phyloP scores from a whole-genome alignment of 2,888 invertebrate species.

The Lysandra bellargus region DNA sequence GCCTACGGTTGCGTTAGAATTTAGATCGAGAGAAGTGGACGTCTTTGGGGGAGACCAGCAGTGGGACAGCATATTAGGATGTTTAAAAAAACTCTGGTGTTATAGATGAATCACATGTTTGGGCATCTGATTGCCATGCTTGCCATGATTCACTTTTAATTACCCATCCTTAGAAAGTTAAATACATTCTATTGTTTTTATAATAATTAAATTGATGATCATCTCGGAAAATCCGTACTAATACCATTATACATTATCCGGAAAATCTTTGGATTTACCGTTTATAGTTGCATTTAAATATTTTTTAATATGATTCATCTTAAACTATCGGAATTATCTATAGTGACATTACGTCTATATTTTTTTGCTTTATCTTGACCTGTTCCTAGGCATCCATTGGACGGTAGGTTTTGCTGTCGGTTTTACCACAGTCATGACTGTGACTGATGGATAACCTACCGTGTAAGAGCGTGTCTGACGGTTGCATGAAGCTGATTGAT shows the following conservation, averaged over 20 bases:
- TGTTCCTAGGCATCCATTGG: too few relatives aligned
- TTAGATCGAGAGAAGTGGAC: too few relatives aligned
- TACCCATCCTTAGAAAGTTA: neutral
- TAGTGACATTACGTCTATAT: too few relatives aligned
- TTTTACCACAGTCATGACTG: too few relatives aligned
- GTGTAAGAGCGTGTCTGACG: too few relatives aligned
- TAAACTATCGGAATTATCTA: neutral
- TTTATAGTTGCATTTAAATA: neutral
- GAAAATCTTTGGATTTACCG: neutral
- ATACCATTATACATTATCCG: neutral
- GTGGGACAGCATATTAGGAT: too few relatives aligned
- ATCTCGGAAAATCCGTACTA: neutral
- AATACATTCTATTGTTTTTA: slow-evolving; percentile 1
- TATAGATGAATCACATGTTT: neutral
- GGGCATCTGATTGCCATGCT: neutral
- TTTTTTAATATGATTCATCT: neutral
- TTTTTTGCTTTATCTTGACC: too few relatives aligned
- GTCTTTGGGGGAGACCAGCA: too few relatives aligned
- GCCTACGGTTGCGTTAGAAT: too few relatives aligned
- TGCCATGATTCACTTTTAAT: neutral
- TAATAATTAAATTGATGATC: neutral
- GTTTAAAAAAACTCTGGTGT: neutral
- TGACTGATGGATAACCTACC: too few relatives aligned
- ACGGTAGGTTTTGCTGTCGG: too few relatives aligned
- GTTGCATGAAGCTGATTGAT: too few relatives aligned